phyloP scores from a whole-genome alignment of 2,888 invertebrate species.

The Acheta domesticus region DNA sequence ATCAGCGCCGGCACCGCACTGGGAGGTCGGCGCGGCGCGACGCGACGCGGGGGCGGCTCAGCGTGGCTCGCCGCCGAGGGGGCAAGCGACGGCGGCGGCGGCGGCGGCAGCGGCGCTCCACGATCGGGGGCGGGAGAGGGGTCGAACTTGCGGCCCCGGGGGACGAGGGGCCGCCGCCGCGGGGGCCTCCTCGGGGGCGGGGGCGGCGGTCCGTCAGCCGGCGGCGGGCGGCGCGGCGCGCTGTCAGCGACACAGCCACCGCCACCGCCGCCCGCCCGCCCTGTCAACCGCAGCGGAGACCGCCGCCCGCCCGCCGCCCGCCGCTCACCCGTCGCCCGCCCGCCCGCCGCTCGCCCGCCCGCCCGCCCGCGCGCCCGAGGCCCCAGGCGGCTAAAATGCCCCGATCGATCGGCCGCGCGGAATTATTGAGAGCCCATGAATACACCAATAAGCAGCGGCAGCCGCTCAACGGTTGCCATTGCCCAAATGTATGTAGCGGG shows the following conservation, averaged over 20 bases:
- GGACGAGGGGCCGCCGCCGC: background rate
- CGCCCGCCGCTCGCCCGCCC: background rate
- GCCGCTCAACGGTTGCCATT: slow-evolving; percentile 18
- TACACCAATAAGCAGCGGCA: slow-evolving; percentile 18
- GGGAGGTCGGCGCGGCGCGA: too few relatives aligned
- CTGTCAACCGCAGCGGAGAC: background rate
- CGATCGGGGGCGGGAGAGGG: background rate
- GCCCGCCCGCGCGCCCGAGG: background rate
- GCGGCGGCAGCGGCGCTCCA: background rate
- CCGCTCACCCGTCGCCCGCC: background rate
- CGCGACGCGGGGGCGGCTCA: too few relatives aligned
- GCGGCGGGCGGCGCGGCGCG: background rate
- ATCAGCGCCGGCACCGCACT: too few relatives aligned
- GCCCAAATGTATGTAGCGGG: slow-evolving; percentile 18
- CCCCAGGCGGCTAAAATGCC: background rate
- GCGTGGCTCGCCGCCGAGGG: background rate
- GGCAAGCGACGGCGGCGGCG: background rate
- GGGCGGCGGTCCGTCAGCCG: background rate
- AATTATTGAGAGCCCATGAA: slow-evolving; percentile 10
- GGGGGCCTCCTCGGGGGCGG: background rate
- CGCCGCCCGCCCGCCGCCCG: background rate
- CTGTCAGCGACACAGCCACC: slow-evolving; percentile 7
- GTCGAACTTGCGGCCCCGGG: background rate
- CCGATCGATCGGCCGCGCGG: background rate
- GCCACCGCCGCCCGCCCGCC: background rate